Base-by-base conservation (phyloP, 2,888 invertebrate genomes). In the Drosophila diplacantha region DNA sequence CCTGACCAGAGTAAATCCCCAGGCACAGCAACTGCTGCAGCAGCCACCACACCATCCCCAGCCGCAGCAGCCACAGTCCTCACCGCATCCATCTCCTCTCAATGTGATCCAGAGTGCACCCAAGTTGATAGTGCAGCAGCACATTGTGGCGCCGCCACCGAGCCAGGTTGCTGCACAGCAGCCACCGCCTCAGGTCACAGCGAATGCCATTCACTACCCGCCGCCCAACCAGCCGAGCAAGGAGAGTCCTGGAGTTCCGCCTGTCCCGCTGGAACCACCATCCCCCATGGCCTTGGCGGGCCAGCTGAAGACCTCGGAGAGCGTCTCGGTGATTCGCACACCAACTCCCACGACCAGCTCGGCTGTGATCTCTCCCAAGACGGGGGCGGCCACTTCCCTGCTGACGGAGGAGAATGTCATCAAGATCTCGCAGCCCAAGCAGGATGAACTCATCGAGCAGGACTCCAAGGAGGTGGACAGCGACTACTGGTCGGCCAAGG, bases 401-500 rank as follows among this genome's bases (percentile, higher is more conserved):
- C 59, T 87, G 3, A 86, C 86, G 3, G 86, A 86, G 54, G 87
- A 88, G 60, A 87, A 87, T 69, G 75, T 87, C 0, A 85, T 81
- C 12, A 88, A 87, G 70, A 85, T 86, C 22, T 83, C 87, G 14
- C 80, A 84, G 59, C 77, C 85, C 7, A 83, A 86, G 74, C 82
- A 82, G 49, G 86, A 86, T 67, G 87, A 88, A 58, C 83, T 77
- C 50, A 85, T 89, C 53, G 91, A 90, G 85, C 89, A 87, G 58
- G 90, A 90, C 75, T 90, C 90, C 32, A 91, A 93, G 72, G 93
- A 94, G 76, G 81, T 84, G 39, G 93, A 93, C 83, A 92, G 91
- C 77, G 93, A 93, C 85, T 93, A 92, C 74, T 94, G 94, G 94
- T 93, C 93, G 34, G 92, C 93, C 7, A 94, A 94, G 86, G 94